Percentiles rank a stretch among this genome's conserved stretches.
Conservation (phyloP, 2,113 vertebrate genomes). For the Thryonomys swinderianus region DNA sequence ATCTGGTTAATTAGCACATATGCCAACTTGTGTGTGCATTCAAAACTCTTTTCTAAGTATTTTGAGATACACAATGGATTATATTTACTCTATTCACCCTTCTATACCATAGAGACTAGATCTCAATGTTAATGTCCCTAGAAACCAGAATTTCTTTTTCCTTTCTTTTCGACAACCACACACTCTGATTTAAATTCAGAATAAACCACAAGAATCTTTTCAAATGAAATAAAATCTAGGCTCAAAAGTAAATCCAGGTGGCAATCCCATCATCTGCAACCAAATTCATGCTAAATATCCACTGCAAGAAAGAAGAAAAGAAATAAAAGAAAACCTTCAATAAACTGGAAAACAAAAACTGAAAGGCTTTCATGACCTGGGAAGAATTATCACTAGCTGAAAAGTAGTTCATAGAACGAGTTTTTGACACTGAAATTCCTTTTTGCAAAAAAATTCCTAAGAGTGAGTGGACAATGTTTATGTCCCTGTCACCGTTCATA, state of each 20-base stretch:
- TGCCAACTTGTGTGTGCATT: background rate
- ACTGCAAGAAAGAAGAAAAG: background rate
- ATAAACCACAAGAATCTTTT: conserved; percentile 39
- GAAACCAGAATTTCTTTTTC: background rate
- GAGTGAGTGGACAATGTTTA: background rate
- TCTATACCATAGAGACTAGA: background rate
- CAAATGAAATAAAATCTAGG: background rate
- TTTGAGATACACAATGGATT: background rate
- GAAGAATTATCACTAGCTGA: conserved; percentile 11
- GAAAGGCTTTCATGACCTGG: background rate
- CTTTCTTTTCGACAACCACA: background rate
- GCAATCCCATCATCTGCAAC: background rate
- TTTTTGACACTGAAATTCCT: background rate
- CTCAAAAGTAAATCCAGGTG: conserved; percentile 21
- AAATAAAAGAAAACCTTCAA: conserved; percentile 35
- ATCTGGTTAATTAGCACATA: background rate
- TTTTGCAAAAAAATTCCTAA: conserved; percentile 43
- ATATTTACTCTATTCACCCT: background rate
- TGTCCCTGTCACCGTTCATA: background rate
- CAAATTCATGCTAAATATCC: conserved; percentile 35
- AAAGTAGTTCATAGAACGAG: background rate
- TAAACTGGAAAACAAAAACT: conserved; percentile 28
- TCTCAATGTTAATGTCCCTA: background rate
- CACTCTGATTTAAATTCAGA: conserved; percentile 4
- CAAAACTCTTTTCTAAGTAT: background rate